phyloP scores from a whole-genome alignment of 2,113 vertebrate genomes.

The Phocoena sinus region DNA sequence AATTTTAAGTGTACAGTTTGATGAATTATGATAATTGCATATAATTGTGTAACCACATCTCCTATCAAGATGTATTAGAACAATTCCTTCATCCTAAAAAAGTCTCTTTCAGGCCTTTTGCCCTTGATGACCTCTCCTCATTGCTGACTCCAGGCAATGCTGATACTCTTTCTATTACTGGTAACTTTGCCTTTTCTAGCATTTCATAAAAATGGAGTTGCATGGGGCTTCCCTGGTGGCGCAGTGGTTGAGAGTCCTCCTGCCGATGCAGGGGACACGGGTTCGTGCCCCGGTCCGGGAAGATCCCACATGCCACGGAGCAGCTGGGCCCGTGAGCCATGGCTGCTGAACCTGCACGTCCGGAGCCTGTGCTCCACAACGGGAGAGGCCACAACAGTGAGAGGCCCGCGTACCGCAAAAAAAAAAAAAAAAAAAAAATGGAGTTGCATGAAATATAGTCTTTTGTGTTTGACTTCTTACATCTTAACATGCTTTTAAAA shows the following conservation, averaged over 20 bases:
- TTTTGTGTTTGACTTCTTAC: neutral
- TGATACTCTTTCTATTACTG: neutral
- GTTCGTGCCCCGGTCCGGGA: no score
- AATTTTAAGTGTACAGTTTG: neutral
- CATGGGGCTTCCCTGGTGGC: neutral
- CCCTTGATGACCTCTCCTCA: neutral
- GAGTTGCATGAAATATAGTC: neutral
- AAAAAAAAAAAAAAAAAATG: neutral
- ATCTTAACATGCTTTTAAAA: neutral
- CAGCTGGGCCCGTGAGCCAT: no score
- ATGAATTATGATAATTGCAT: neutral
- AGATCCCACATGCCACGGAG: no score
- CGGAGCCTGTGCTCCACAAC: no score
- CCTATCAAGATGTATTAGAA: neutral
- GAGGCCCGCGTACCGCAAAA: no score
- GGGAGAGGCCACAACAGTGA: no score
- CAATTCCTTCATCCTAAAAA: neutral
- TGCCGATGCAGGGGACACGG: no score
- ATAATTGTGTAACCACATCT: neutral
- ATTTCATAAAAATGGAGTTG: neutral
- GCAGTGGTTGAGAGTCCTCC: no score
- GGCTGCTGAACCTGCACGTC: no score
- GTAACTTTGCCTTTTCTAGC: neutral
- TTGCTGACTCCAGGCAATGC: neutral
- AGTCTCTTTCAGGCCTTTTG: neutral